A percentile compares a stretch with the other conserved stretches of the same genome.
Conservation (phyloP, 2,888 invertebrate genomes). For the Rotaria macrura region DNA sequence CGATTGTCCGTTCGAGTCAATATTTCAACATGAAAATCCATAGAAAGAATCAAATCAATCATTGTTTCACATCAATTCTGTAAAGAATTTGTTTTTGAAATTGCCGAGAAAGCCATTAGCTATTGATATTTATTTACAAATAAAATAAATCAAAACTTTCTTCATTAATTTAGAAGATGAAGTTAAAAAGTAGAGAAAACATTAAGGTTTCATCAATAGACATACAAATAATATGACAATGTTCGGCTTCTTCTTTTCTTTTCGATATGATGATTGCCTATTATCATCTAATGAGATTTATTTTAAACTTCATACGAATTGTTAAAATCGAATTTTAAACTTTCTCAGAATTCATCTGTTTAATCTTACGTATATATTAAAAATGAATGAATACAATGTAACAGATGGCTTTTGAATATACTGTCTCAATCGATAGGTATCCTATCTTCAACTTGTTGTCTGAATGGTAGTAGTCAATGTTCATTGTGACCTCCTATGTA, state of each 20-base stretch:
- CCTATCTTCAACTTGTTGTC: neutral
- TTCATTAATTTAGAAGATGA: no score
- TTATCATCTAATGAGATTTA: neutral
- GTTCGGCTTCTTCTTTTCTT: neutral
- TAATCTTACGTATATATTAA: neutral
- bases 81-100: neutral
- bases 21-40: neutral
- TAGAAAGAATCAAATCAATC: neutral
- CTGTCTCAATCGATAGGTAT: neutral
- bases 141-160: no score
- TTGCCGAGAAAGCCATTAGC: neutral
- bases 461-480: neutral
- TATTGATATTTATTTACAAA: neutral
- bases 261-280: neutral
- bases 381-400: neutral
- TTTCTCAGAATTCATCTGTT: neutral
- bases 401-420: neutral
- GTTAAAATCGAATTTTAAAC: neutral
- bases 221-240: neutral
- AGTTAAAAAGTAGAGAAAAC: no score
- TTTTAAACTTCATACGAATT: no score
- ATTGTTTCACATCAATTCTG: neutral
- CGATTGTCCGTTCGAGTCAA: neutral
- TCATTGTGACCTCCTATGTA: neutral
- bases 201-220: neutral